phyloP scores from a whole-genome alignment of 2,888 invertebrate genomes.

The Syrphus vitripennis region DNA sequence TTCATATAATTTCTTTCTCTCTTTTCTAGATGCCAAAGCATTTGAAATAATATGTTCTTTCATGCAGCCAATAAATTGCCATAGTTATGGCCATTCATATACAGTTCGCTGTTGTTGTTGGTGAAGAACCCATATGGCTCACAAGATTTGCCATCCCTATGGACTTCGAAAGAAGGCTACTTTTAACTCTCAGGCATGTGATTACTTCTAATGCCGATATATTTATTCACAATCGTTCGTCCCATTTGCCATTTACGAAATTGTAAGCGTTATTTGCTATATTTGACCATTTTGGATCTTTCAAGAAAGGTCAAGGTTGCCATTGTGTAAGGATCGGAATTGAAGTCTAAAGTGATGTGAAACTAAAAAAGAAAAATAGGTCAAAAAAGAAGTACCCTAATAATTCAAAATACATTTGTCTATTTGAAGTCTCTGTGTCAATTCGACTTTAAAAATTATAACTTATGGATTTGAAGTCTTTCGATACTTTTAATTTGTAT shows the following conservation, averaged over 20 bases:
- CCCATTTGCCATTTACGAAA: constrained; percentile 67
- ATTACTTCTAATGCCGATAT: constrained; percentile 70
- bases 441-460: too few relatives aligned
- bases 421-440: too few relatives aligned
- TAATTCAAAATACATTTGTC: too few relatives aligned
- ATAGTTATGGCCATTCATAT: constrained; percentile 55
- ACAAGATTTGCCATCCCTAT: background rate
- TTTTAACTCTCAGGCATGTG: constrained; percentile 41
- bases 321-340: background rate
- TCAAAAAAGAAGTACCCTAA: too few relatives aligned
- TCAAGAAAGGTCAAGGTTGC: background rate
- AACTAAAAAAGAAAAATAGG: too few relatives aligned
- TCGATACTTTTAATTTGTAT: too few relatives aligned
- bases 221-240: constrained; percentile 70
- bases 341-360: background rate
- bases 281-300: constrained; percentile 14
- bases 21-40: constrained; percentile 50
- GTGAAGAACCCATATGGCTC: background rate
- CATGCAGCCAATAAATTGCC: constrained; percentile 70
- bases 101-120: background rate
- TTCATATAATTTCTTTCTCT: constrained; percentile 42
- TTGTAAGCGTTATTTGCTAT: constrained; percentile 60
- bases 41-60: constrained; percentile 71
- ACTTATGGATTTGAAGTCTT: too few relatives aligned
- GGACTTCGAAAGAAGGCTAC: background rate